A percentile compares a stretch with the other conserved stretches of the same genome.
These are phyloP conservation scores for Acanthoscelides obtectus DNA, from an alignment of 2,888 invertebrate genomes.

Conservation along the genomic window DNA sequence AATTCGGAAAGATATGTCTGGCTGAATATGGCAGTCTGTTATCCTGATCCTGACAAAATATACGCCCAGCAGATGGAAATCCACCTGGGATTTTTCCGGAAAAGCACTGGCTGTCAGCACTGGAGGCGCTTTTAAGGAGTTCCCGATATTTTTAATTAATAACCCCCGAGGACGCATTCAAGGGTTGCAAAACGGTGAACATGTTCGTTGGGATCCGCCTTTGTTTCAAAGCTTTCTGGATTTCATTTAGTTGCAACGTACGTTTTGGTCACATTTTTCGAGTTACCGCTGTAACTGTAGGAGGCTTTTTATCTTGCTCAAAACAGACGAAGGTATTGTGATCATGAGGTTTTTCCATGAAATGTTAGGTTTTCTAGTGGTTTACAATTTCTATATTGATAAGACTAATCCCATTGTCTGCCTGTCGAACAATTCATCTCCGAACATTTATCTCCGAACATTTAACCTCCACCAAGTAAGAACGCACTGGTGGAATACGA, in stretches of 20 bases:
- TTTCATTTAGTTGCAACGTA: neutral
- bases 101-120: neutral
- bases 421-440: no score
- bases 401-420: no score
- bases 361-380: no score
- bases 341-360: no score
- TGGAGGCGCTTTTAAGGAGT: neutral
- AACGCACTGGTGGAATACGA: no score
- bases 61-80: neutral
- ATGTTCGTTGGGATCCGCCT: neutral
- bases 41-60: neutral
- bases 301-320: no score
- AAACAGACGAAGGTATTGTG: no score
- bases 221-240: neutral
- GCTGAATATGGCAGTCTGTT: neutral
- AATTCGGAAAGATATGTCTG: neutral
- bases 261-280: no score
- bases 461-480: no score
- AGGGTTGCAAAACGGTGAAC: neutral
- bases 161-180: neutral
- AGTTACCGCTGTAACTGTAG: no score
- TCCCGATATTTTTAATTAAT: neutral
- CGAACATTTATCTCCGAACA: no score
- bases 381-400: no score
- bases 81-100: neutral